Evolutionary conservation across 1,140 invertebrate species (phyloP), one percentile per base, ranked within the genome.

Genomic region (Rhagoletis zephyria): DNA sequence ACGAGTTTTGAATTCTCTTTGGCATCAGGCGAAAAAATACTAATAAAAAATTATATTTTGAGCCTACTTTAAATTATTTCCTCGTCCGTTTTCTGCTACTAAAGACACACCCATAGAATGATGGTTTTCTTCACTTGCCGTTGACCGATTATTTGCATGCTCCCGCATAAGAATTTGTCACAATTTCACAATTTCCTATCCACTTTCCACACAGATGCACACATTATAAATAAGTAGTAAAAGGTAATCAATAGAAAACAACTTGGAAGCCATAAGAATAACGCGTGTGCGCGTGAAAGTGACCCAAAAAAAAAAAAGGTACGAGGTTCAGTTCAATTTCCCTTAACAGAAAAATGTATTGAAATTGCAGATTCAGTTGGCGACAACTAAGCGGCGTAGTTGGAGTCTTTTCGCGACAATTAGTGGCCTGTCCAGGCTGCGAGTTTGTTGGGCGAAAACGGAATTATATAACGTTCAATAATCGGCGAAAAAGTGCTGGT

Each of bases 211-310:
- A 7, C 5, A 45, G 4, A 7, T 74, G 10, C 12, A 45, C 14
- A 7, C 5, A 45, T n/a, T 10, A 30, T 40, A 48, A 74, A 74
- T 9, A 56, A 48, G 6, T 59, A 48, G 70, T 81, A 56, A 81
- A n/a, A 81, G 74, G 48, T 30, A 81, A 81, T 81, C 74, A 56
- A 81, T 81, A 81, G 30, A 51, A 51, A 81, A 56, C 48, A 81
- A 56, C 74, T 81, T 19, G 51, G 74, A 81, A 81, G 74, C 74
- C 74, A 81, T 81, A 81, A 6, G 30, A n/a, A 81, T 56, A 30
- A 19, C 45, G 14, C 42, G 45, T 19, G 14, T n/a, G 42, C n/a
- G 48, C 51, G 14, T 77, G n/a, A 19, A 56, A 56, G n/a, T 81
- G 74, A 59, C 74, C 74, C 74, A 81, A 51, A 81, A 45, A 81